Conservation (phyloP, 1,140 invertebrate species). For the Drosophila grimshawi region DNA sequence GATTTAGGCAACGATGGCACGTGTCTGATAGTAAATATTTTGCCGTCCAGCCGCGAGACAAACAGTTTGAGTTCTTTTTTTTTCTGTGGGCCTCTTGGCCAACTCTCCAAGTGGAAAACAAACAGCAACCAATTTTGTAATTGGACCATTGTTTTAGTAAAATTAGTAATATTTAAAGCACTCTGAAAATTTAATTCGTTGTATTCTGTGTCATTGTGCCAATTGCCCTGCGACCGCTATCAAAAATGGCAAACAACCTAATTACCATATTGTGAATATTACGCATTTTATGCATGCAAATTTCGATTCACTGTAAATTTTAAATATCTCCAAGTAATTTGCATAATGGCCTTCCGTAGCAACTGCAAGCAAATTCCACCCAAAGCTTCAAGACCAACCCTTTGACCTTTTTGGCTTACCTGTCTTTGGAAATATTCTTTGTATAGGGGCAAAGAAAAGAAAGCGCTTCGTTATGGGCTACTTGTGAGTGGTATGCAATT, state of each 20-base stretch:
- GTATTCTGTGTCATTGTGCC: neutral
- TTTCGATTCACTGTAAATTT: conserved; percentile 5
- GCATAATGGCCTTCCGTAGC: conserved; percentile 27
- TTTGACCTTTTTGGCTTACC: neutral
- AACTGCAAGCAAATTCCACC: neutral
- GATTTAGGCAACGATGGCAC: conserved; percentile 10
- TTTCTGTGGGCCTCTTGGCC: neutral
- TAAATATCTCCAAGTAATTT: conserved; percentile 26
- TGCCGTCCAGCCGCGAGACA: neutral
- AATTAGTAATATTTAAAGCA: neutral
- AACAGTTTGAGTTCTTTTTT: conserved; percentile 7
- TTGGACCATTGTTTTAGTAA: neutral
- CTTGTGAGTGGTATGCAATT: conserved; percentile 23
- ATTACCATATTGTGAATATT: conserved; percentile 31
- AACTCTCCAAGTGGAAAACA: neutral
- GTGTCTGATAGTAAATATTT: conserved; percentile 14
- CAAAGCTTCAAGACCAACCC: neutral
- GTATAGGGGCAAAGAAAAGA: conserved; percentile 5
- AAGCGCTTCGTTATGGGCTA: conserved; percentile 27
- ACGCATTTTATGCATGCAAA: conserved; percentile 1
- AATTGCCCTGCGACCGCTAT: neutral
- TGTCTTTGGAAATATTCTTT: neutral
- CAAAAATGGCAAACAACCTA: neutral
- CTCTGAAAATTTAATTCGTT: conserved; percentile 2
- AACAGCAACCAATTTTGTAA: conserved; percentile 5